Evolutionary conservation across 2,113 vertebrate genomes (phyloP).

Genomic region (Taurulus bubalis): DNA sequence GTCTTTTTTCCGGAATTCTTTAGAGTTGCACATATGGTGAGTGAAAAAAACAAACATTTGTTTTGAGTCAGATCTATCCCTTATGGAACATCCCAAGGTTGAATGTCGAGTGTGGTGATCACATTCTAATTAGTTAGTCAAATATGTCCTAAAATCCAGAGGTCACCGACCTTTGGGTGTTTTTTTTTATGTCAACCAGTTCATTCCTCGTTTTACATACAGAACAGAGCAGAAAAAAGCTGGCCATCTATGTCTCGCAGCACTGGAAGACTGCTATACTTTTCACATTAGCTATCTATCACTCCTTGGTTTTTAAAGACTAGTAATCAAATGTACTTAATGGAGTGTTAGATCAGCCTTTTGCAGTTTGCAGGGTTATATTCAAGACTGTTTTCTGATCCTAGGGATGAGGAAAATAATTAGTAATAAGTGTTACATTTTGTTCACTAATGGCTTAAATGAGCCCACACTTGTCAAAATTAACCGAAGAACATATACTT

Average conservation of each 20-base stretch:
- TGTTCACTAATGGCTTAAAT: background rate
- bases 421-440: no score
- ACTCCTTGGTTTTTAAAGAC: background rate
- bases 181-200: background rate
- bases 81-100: background rate
- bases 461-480: slow-evolving; percentile 11
- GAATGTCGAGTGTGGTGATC: background rate
- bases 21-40: background rate
- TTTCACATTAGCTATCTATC: slow-evolving; percentile 8
- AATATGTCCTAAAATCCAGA: background rate
- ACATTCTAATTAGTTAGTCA: background rate
- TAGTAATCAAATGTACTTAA: background rate
- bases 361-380: background rate
- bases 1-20: background rate
- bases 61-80: background rate
- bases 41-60: background rate
- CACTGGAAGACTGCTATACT: background rate
- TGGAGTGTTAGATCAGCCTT: background rate
- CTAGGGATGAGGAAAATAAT: no score
- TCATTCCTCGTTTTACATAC: background rate
- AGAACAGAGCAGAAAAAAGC: slow-evolving; percentile 8
- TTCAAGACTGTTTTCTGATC: slow-evolving; percentile 5
- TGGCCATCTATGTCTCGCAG: background rate
- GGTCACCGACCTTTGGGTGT: background rate
- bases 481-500: slow-evolving; percentile 6